These are phyloP conservation scores for Alitta virens DNA, from an alignment of 2,888 invertebrate genomes.

Conservation along the genomic window DNA sequence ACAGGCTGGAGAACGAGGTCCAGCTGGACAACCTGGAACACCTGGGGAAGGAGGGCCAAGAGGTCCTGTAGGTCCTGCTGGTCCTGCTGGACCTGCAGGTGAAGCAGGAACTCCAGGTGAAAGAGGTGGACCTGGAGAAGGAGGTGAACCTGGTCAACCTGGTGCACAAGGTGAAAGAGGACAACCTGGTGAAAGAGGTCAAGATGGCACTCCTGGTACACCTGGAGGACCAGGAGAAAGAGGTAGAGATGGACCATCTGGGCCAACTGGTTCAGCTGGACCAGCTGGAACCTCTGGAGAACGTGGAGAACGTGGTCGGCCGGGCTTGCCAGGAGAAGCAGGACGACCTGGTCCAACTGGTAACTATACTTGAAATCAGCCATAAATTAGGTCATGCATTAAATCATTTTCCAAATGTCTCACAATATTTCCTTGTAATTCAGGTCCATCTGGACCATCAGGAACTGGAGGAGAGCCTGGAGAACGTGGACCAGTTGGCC, in stretches of 20 bases:
- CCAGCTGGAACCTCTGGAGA: conserved; percentile 6
- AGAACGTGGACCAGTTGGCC: not conserved
- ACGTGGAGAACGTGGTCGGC: not conserved
- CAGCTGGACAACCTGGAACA: conserved; percentile 11
- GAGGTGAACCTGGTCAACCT: conserved; percentile 19
- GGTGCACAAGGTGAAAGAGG: conserved; percentile 31
- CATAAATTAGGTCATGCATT: too few species aligned
- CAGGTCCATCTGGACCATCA: not conserved
- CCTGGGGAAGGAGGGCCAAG: conserved; percentile 9
- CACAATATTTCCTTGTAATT: too few species aligned
- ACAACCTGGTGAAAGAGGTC: conserved; percentile 59
- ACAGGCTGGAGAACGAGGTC: conserved; percentile 9
- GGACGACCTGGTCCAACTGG: conserved; percentile 14
- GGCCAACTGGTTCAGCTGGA: conserved; percentile 1
- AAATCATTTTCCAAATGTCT: too few species aligned
- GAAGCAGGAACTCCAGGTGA: conserved; percentile 19
- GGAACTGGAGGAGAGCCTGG: conserved; percentile 12
- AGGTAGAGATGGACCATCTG: conserved; percentile 3
- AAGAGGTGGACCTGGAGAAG: conserved; percentile 16
- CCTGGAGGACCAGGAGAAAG: conserved; percentile 9
- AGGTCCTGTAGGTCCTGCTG: conserved; percentile 13
- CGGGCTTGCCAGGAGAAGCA: conserved; percentile 2
- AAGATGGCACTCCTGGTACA: conserved; percentile 33
- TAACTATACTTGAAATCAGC: too few species aligned
- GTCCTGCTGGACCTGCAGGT: conserved; percentile 21